phyloP scores from a whole-genome alignment of 1,140 invertebrate species.

The Papilio helenus region DNA sequence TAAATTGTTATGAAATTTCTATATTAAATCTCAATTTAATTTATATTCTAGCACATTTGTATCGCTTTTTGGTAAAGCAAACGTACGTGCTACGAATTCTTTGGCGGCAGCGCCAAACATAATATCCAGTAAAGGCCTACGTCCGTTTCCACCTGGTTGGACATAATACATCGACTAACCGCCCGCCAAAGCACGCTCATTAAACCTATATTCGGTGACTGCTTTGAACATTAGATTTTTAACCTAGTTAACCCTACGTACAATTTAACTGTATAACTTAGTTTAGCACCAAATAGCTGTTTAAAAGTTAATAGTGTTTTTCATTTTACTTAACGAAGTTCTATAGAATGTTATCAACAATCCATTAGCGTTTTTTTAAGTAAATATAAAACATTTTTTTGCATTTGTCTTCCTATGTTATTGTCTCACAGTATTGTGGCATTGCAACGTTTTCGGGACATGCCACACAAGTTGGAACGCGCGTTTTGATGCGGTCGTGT shows the following conservation, averaged over 20 bases:
- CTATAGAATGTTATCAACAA: background rate
- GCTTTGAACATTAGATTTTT: constrained; percentile 21
- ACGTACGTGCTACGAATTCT: background rate
- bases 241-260: background rate
- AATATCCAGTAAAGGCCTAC: background rate
- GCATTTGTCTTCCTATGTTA: background rate
- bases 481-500: background rate
- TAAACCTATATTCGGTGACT: constrained; percentile 19
- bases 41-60: background rate
- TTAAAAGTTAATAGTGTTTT: background rate
- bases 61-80: background rate
- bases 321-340: background rate
- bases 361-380: background rate
- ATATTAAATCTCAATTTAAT: background rate
- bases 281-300: too few relatives aligned
- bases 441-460: background rate
- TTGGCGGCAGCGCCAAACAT: background rate
- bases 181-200: constrained; percentile 1
- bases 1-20: too few relatives aligned
- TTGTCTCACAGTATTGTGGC: background rate
- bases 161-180: background rate
- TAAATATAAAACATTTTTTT: background rate
- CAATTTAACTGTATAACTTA: background rate
- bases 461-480: background rate
- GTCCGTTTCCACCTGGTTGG: background rate